A percentile compares a stretch with the other conserved stretches of the same genome.
Evolutionary conservation across 2,888 invertebrate genomes (phyloP).

Genomic region (Dorcus hopei): DNA sequence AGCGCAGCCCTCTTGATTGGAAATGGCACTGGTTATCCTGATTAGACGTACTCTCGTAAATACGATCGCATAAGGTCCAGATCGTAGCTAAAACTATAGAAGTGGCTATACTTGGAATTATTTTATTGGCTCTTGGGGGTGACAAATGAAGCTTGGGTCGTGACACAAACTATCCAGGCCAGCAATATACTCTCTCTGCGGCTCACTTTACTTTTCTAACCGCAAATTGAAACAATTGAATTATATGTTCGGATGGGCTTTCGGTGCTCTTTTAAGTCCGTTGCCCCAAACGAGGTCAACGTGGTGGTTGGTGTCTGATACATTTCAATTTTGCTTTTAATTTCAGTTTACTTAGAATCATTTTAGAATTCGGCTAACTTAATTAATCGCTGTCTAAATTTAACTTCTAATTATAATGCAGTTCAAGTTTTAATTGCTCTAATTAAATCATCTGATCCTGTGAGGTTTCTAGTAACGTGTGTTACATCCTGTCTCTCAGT

Average conservation of each 20-base stretch:
- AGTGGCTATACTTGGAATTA: conserved; percentile 46
- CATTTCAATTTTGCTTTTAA: no score
- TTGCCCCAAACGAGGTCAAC: no score
- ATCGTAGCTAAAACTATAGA: conserved; percentile 37
- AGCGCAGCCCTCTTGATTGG: conserved; percentile 48
- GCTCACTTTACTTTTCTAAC: conserved; percentile 15
- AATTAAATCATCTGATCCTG: no score
- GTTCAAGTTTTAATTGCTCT: no score
- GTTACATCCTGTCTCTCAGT: no score
- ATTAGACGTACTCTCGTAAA: conserved; percentile 40
- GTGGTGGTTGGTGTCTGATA: no score
- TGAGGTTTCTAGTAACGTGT: no score
- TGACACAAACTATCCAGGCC: conserved; percentile 46
- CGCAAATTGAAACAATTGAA: conserved; percentile 18
- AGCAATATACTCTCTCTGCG: conserved; percentile 24
- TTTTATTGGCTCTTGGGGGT: conserved; percentile 50
- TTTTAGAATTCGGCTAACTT: no score
- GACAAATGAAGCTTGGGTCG: conserved; percentile 52
- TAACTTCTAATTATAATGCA: no score
- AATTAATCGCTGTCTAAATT: no score
- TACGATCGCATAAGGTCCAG: conserved; percentile 45
- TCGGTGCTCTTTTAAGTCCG: no score
- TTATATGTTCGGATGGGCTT: conserved; percentile 3
- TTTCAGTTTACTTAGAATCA: no score
- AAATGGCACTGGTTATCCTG: conserved; percentile 42